Percentiles rank a stretch among this genome's conserved stretches.
Evolutionary conservation across 2,113 vertebrate genomes (phyloP).

Genomic region (Pygoscelis antarcticus): DNA sequence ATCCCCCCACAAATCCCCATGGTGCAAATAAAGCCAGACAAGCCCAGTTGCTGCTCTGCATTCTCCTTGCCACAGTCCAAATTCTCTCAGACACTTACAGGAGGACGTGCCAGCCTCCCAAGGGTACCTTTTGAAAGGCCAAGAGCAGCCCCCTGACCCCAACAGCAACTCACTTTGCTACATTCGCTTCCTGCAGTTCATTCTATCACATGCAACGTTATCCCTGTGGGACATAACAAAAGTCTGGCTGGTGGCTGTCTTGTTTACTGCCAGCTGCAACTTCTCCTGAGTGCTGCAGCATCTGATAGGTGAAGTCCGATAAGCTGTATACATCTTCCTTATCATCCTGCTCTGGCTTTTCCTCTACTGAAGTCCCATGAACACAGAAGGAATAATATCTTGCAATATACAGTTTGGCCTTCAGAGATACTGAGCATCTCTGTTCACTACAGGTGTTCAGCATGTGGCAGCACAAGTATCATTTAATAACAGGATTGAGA

Average conservation of each 20-base stretch:
- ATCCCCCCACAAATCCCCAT: not conserved
- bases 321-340: not conserved
- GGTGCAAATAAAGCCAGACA: not conserved
- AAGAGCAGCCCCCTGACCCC: not conserved
- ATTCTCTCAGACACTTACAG: not conserved
- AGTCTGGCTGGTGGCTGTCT: not conserved
- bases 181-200: not conserved
- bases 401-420: not conserved
- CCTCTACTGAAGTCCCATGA: not conserved
- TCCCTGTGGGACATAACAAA: accelerated
- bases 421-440: not conserved
- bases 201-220: not conserved
- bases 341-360: not conserved
- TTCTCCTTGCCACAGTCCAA: not conserved
- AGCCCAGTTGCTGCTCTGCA: not conserved
- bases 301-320: not conserved
- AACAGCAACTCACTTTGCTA: not conserved
- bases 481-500: not conserved
- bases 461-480: not conserved
- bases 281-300: not conserved
- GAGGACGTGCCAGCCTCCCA: not conserved
- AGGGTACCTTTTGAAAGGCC: not conserved
- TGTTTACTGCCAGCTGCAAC: not conserved
- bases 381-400: not conserved
- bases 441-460: accelerated